Base-by-base conservation (phyloP, 2,888 invertebrate species). In the Tachina grossa region DNA sequence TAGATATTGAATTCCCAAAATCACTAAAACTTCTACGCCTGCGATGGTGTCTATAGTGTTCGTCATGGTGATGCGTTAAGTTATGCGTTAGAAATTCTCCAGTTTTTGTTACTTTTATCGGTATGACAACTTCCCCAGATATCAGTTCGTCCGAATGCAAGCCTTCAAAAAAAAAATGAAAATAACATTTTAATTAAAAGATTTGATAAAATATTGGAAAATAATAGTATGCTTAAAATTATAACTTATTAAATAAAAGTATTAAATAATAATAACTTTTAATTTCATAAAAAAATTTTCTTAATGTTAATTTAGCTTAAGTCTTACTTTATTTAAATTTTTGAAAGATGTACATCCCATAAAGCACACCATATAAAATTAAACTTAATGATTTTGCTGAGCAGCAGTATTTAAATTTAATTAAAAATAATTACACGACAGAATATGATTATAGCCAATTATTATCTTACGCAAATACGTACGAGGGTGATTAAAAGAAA, bases 71-170 rank as follows among this genome's bases (percentile, higher is more conserved):
- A 88, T 92, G 92, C 14, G 88, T 89, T 79, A 93, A 88, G 80
- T 89, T 90, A 87, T 91, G 90, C 53, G 92, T 90, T 87, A 93
- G 85, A 85, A 92, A 91, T 71, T 89, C 89, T 31, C 93, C 93
- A 80, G 90, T 85, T 74, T 87, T 78, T 83, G 91, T 90, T 9
- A 93, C 92, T 84, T 91, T 92, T 41, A 89, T 89, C 22, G 93
- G 93, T 88, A 92, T 89, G 22, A 92, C 89, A 85, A 93, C 87
- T 86, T 91, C 88, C 19, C 91, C 92, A 85, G 90, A 88, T 63
- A 86, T 84, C 82, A 93, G 88, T 87, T 91, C 90, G 71, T 91
- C 90, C 74, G 93, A 90, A 88, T 91, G 92, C 75, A 91, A 88
- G 41, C 93, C 93, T 90, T 69, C 53, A 55, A 31, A 9, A 53